Conservation (phyloP, 1,140 invertebrate species). For the Bradysia coprophila region DNA sequence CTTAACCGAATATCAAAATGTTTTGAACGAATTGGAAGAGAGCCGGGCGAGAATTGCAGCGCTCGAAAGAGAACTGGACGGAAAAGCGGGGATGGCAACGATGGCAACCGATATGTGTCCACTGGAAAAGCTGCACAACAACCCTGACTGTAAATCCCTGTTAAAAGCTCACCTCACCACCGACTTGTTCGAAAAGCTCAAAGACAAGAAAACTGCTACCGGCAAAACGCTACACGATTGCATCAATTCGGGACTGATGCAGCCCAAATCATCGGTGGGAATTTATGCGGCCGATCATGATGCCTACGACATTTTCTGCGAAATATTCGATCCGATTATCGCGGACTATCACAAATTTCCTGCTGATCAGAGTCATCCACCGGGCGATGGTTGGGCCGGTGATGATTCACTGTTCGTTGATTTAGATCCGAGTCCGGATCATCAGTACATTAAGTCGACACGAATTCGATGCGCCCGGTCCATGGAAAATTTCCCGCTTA, state of each 20-base stretch:
- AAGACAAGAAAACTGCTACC: conserved; percentile 37
- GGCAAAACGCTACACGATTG: conserved; percentile 36
- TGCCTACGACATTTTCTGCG: conserved; percentile 42
- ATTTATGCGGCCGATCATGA: conserved; percentile 57
- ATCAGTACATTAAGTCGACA: neutral
- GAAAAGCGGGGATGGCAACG: conserved; percentile 16
- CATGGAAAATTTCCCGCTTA: neutral
- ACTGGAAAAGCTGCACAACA: conserved; percentile 36
- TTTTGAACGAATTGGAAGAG: too few relatives aligned
- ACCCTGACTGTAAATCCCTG: conserved; percentile 38
- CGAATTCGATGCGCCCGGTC: neutral
- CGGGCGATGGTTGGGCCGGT: neutral
- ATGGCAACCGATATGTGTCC: conserved; percentile 30
- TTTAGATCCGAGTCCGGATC: neutral
- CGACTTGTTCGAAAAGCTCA: conserved; percentile 41
- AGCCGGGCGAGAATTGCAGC: conserved; percentile 18
- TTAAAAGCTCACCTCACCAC: conserved; percentile 52
- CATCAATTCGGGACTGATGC: conserved; percentile 43
- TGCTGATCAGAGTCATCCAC: conserved; percentile 43
- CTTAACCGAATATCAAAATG: too few relatives aligned
- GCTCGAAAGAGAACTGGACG: conserved; percentile 19
- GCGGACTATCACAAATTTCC: conserved; percentile 51
- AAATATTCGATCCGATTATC: conserved; percentile 60
- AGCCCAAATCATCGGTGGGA: conserved; percentile 40
- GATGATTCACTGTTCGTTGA: neutral